Base-by-base conservation (phyloP, 2,113 vertebrate genomes). In the Paradoxurus hermaphroditus region DNA sequence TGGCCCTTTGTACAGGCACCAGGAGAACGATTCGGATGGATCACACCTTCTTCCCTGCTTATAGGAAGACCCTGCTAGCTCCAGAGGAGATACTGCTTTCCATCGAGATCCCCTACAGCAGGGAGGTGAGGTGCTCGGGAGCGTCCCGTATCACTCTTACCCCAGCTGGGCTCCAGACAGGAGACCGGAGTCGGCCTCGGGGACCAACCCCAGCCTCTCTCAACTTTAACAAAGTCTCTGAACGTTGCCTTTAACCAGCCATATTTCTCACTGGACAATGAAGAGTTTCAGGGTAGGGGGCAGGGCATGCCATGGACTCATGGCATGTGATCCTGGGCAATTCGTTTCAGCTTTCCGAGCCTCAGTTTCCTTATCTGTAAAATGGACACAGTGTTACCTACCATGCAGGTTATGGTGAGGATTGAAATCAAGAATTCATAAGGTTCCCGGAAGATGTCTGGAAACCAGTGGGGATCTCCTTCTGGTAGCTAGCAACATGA, bases 61-160 rank as follows among this genome's bases (percentile, higher is more conserved):
- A 99, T 98, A 99, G 99, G 88, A 99, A 98, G 97, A 99, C 99
- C 3, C 41, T 94, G 46, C 65, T 99, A 44, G 98, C 97, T 1
- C 99, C 99, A 0, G 98, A 99, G 78, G 99, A 99, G 98, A 97
- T 99, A 92, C 98, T 99, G 63, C 96, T 99, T 10, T 99, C 99
- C 31, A 93, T 99, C 13, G 98, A 99, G 98, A 99, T 99, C 95
- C 99, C 99, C 1, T 99, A 98, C 98, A 99, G 99, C 97, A 98
- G 89, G 94, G 98, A 99, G 99, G 99, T 99, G 41, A 98, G 98
- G 4, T 46, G 13, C 5, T 12, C 19, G 19, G 53, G 25, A 19
- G 23, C 3, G 46, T 27, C 18, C 29, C 3, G 9, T 31, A 21
- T 81, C 16, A 65, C 19, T 14, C 31, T 65, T n/a, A 7, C 34